Base-by-base conservation (phyloP, 1,140 invertebrate species). In the Drosophila nigrodunni region DNA sequence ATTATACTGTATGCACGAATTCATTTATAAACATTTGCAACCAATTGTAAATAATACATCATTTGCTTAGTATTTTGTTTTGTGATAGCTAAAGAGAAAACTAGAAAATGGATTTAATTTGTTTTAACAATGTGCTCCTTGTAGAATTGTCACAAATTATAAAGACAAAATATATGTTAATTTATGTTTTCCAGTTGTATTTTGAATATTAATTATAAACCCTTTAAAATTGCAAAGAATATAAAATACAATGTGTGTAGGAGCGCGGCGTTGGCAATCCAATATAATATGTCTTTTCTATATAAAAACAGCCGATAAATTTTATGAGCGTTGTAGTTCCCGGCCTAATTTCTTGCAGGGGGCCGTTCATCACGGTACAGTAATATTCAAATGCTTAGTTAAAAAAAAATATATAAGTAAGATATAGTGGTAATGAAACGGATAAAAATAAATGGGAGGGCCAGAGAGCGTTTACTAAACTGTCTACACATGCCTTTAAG, bases 51-150 rank as follows among this genome's bases (percentile, higher is more conserved):
- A 77, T 74, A 46, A 57, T 59, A 41, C 21, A 68, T 68, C 52
- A 74, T 85, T 58, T 61, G 89, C 50, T 79, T 86, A 82, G 83
- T 88, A 86, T 86, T 88, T 88, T 61, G 82, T 88, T 87, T 86
- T 86, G 82, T 86, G 82, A 86, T 86, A 86, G 72, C 13, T 70
- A 37, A 57, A 64, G 47, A 50, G 15, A 67, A 72, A 59, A 60
- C 37, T 58, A 41, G 41, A 54, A 25, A 46, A 47, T 0, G 50
- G 11, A 59, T 49, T 41, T 49, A 37, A 13, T 2, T 44, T 55
- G 6, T 43, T 43, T 43, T 43, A 11, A 43, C 41, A 6, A 43
- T 43, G n/a, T 43, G n/a, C 5, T 13, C 11, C 43, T 49, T 55
- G 39, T 39, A 62, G 8, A 55, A 46, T 47, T 65, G 68, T 65